These are phyloP conservation scores for cat (Felis catus) DNA, from an alignment of 2,113 vertebrate species.

Conservation along the genomic window F.catus_Fca126_mat1.0 CM031428.1:23696001-23696500, in stretches of 20 bases:
- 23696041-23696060: no score
- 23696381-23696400: neutral
- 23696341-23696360: slow-evolving; percentile 51
- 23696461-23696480: slow-evolving; percentile 6
- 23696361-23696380: neutral
- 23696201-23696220: neutral
- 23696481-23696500: neutral
- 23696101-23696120: no score
- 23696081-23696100: no score
- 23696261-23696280: neutral
- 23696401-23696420: neutral
- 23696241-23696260: neutral
- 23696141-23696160: no score
- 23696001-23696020: no score
- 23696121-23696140: no score
- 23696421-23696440: neutral
- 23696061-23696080: no score
- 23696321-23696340: slow-evolving; percentile 27
- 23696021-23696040: no score
- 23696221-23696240: neutral
- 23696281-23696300: neutral
- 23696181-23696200: neutral
- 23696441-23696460: neutral
- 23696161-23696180: neutral
- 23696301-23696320: neutral